Base-by-base conservation (phyloP, 92 coral and sea anemone genomes). In the Chrysogorgia sp. region DNA sequence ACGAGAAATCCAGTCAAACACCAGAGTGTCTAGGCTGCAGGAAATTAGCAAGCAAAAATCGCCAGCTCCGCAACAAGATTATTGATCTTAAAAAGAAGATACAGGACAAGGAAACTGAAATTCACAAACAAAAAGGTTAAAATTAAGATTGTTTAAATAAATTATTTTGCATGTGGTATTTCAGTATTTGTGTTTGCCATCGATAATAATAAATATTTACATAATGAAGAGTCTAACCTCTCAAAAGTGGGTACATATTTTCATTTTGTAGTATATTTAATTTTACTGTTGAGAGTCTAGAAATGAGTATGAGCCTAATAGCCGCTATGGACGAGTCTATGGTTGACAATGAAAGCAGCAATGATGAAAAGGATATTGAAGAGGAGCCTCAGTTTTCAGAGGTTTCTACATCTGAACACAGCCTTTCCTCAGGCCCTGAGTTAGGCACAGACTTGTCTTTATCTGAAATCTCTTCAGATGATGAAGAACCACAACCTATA, bases 1-100 rank as follows among this genome's bases (percentile, higher is more conserved):
- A 64, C 31, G 71, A 64, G 1, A 25, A 22, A 31, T 64, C 71
- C 50, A 64, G 23, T 64, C 71, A 64, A 64, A 64, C 71, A 64
- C 45, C 48, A 2, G 48, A 64, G 71, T 34, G 49, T 20, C 28
- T 0, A 1, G 48, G 48, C 35, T 64, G 71, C 50, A 64, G 35
- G 49, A 64, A 64, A 1, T 35, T 64, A 23, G 1, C 22, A 33
- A 64, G 50, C 25, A 2, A 34, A 33, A 32, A 64, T 20, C 26
- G 71, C 14, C 71, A 64, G 71, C 71, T 64, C 50, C 48, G 48
- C 3, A 64, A 64, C 50, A 32, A 64, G 26, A 35, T 64, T 48
- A 64, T 64, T 35, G 6, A 35, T 35, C 50, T 64, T 0, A 8
- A 64, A 64, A 28, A 14, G 71, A 64, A 64, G 22, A 64, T 64